A percentile compares a stretch with the other conserved stretches of the same genome.
phyloP scores from a whole-genome alignment of 2,797 vertebrate genomes.

The Anniella stebbinsi region DNA sequence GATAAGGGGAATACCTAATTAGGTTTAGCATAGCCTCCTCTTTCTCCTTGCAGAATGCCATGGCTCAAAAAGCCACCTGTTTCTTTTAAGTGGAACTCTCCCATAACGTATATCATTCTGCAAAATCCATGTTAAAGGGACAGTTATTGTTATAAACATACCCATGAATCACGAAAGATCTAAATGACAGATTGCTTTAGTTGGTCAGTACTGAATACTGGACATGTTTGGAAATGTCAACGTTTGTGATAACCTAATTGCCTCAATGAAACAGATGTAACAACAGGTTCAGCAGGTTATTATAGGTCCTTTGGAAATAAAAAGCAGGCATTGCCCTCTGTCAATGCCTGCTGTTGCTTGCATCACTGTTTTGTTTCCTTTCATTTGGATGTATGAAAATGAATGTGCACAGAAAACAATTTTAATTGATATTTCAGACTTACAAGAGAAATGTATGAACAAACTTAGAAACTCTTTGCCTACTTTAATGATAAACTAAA shows the following conservation, averaged over 20 bases:
- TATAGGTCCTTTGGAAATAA: slow-evolving; percentile 4
- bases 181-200: not conserved
- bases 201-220: not conserved
- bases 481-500: not conserved
- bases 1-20: not conserved
- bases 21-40: not conserved
- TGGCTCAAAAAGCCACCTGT: not conserved
- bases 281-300: not conserved
- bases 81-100: not conserved
- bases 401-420: not conserved
- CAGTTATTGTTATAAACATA: not conserved
- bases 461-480: not conserved
- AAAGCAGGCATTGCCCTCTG: not conserved
- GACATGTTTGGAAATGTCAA: not conserved
- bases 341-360: not conserved
- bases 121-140: not conserved
- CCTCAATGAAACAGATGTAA: not conserved
- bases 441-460: not conserved
- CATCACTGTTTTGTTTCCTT: not conserved
- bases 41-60: not conserved
- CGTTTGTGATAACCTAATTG: not conserved
- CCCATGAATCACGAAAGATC: not conserved
- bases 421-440: not conserved
- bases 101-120: not conserved
- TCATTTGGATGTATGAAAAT: not conserved